A percentile compares a stretch with the other conserved stretches of the same genome.
Conservation (phyloP, 2,888 invertebrate genomes). For the Merodon equestris region DNA sequence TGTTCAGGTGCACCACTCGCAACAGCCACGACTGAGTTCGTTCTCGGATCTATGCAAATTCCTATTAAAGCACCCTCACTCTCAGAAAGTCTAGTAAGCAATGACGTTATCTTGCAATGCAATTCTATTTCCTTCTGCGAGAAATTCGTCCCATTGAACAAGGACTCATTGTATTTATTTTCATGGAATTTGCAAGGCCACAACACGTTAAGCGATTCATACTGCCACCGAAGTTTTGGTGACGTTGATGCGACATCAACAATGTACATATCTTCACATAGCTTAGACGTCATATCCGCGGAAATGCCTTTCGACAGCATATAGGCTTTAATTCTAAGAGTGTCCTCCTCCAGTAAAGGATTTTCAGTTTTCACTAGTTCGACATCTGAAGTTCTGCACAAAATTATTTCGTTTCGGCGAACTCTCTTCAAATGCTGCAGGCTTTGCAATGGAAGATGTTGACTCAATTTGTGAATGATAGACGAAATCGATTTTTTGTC, state of each 20-base stretch:
- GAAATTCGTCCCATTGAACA: slow-evolving; percentile 84
- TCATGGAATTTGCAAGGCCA: slow-evolving; percentile 95
- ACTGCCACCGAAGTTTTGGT: slow-evolving; percentile 85
- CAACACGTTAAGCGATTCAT: slow-evolving; percentile 80
- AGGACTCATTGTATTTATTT: slow-evolving; percentile 85
- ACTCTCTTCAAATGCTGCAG: slow-evolving; percentile 88
- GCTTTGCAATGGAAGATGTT: slow-evolving; percentile 81
- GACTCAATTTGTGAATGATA: slow-evolving; percentile 82
- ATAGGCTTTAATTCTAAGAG: background rate
- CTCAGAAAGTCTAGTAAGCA: slow-evolving; percentile 75
- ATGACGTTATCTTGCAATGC: slow-evolving; percentile 82
- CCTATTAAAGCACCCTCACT: slow-evolving; percentile 79
- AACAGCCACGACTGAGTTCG: slow-evolving; percentile 83
- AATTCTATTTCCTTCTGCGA: slow-evolving; percentile 79
- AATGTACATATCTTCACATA: slow-evolving; percentile 79
- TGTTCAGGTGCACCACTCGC: slow-evolving; percentile 79
- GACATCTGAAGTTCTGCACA: slow-evolving; percentile 76
- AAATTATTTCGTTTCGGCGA: slow-evolving; percentile 81
- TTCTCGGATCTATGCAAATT: slow-evolving; percentile 87
- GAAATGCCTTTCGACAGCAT: slow-evolving; percentile 22
- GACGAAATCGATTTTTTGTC: slow-evolving; percentile 83
- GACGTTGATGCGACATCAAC: slow-evolving; percentile 82
- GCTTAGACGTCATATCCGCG: slow-evolving; percentile 60
- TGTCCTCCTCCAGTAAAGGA: background rate
- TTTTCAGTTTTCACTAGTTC: background rate